Evolutionary conservation across 2,888 invertebrate genomes (phyloP), one percentile per base, ranked within the genome.

Genomic region (Temnothorax unifasciatus): DNA sequence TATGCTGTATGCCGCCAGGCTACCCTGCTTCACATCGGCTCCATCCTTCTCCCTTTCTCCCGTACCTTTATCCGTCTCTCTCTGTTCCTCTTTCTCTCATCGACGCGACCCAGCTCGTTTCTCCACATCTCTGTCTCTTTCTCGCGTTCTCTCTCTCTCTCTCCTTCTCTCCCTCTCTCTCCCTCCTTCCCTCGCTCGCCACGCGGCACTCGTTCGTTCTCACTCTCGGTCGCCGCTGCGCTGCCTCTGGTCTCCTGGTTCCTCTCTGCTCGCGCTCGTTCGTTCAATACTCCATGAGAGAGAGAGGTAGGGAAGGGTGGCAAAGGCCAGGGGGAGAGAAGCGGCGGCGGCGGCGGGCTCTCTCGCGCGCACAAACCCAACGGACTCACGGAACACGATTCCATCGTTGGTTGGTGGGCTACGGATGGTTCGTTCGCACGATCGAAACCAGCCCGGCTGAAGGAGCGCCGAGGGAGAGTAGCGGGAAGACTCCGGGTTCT

Each of bases 261-360:
- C 89, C 91, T 91, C 90, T 90, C 88, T 79, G 73, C 90, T 91
- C 91, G 90, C 87, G 91, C 89, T 93, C 92, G 92, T 90, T 93
- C 94, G 93, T 93, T 93, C 94, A 93, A 94, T 94, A 94, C 93
- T 93, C 91, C 87, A 79, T 83, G 90, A 88, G 92, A 90, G 92
- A 92, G 91, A 90, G 90, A 87, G 90, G 87, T 85, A 88, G 87
- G 84, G 87, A 88, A 88, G 64, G 77, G 61, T 74, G 85, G 77
- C 75, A 74, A 84, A 82, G 88, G 84, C 87, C 84, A 82, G 87
- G 83, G 88, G 84, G 87, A 88, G 90, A 88, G 89, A 86, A 84
- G 87, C 90, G 85, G 79, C 85, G 86, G 84, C 87, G 68, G 79
- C 63, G 50, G 83, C 63, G 68, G 71, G 71, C 29, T 79, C 71